Evolutionary conservation across 2,113 vertebrate species (phyloP).

Genomic region (Nerophis ophidion): DNA sequence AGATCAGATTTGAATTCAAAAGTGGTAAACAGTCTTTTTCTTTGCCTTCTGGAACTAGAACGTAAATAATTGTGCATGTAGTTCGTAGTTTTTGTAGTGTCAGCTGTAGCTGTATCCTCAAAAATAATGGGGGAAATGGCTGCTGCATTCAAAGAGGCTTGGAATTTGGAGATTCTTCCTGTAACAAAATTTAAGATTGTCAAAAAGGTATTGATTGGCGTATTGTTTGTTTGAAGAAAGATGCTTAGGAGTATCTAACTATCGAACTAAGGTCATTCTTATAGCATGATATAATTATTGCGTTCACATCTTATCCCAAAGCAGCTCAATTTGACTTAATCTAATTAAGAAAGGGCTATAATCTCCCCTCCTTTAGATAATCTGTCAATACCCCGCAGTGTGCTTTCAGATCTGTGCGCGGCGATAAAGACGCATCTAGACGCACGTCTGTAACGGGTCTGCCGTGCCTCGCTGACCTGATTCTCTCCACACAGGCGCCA

Average conservation of each 20-base stretch:
- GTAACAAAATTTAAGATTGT: neutral
- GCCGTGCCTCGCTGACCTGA: neutral
- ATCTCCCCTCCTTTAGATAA: neutral
- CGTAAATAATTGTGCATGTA: no score
- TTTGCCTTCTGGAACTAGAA: no score
- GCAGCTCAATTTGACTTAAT: neutral
- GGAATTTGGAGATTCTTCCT: neutral
- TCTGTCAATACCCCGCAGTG: neutral
- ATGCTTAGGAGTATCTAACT: neutral
- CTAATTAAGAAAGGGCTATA: constrained; percentile 1
- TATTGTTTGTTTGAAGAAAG: neutral
- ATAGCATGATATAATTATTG: neutral
- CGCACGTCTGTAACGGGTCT: no score
- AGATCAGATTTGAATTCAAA: no score
- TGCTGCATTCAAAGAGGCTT: neutral
- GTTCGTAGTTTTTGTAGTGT: no score
- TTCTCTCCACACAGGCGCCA: constrained; percentile 76
- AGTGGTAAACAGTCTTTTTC: no score
- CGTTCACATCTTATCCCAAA: constrained; percentile 1
- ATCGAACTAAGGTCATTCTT: no score
- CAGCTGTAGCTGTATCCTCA: no score
- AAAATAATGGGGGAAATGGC: no score
- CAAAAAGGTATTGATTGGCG: neutral
- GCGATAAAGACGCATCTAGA: neutral
- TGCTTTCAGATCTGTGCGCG: neutral